These are phyloP conservation scores for Micromys minutus DNA, from an alignment of 2,113 vertebrate species.

Conservation along the genomic window DNA sequence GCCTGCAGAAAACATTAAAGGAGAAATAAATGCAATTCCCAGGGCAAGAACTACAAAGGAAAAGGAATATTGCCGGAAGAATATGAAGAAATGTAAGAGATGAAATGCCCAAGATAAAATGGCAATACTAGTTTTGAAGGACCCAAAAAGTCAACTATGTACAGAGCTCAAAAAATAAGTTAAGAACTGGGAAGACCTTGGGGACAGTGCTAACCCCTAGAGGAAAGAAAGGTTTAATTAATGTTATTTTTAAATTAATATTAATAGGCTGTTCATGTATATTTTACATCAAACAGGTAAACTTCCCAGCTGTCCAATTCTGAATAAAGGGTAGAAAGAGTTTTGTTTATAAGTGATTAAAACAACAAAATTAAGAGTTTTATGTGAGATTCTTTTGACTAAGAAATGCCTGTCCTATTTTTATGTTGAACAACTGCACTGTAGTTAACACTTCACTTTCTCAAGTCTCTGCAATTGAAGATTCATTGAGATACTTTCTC, in stretches of 20 bases:
- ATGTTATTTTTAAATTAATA: too few species aligned
- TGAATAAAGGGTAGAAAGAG: neutral
- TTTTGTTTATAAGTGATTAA: neutral
- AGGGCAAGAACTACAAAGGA: neutral
- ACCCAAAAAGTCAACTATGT: neutral
- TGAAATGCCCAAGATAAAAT: neutral
- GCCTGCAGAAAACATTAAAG: neutral
- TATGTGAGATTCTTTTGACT: neutral
- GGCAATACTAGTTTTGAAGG: neutral
- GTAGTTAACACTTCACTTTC: slow-evolving; percentile 1
- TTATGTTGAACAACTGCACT: neutral
- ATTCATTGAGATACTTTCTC: neutral
- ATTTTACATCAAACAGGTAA: neutral
- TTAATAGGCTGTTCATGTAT: neutral
- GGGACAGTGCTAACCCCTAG: neutral
- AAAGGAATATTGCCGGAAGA: neutral
- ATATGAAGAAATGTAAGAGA: slow-evolving; percentile 16
- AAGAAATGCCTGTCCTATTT: neutral
- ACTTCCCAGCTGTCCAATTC: neutral
- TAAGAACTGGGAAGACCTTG: neutral
- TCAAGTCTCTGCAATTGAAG: neutral
- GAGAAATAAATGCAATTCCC: slow-evolving; percentile 5
- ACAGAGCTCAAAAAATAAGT: neutral
- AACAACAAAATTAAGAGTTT: neutral
- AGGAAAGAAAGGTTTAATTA: slow-evolving; percentile 24